Conservation (phyloP, 2,888 invertebrate species). For the Yponomeuta plumbellus region DNA sequence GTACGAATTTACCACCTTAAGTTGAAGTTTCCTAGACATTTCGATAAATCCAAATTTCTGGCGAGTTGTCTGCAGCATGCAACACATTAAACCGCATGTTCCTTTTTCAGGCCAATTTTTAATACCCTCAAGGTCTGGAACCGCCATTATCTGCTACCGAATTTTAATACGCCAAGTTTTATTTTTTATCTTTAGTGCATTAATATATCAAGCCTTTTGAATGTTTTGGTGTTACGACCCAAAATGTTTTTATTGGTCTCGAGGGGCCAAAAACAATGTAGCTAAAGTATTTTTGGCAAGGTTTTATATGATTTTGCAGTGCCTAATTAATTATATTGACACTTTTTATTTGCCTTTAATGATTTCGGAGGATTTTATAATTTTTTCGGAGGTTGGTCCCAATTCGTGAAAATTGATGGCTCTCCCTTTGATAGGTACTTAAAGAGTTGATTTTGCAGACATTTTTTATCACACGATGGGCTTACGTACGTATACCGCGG, state of each 20-base stretch:
- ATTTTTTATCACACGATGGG: no score
- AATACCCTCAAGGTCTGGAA: not conserved
- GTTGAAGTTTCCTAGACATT: not conserved
- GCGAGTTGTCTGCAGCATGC: not conserved
- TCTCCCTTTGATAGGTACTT: not conserved
- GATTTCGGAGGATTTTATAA: not conserved
- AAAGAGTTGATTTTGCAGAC: not conserved
- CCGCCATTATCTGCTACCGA: not conserved
- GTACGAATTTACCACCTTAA: no score
- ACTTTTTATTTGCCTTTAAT: not conserved
- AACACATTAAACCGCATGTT: not conserved
- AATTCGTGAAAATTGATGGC: not conserved
- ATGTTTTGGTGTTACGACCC: not conserved
- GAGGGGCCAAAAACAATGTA: not conserved
- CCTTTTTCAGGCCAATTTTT: not conserved
- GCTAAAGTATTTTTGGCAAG: not conserved
- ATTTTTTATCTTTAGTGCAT: not conserved
- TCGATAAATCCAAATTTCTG: not conserved
- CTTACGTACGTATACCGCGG: no score
- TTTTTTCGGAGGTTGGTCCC: not conserved
- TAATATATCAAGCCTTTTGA: not conserved
- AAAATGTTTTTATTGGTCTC: not conserved
- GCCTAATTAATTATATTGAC: not conserved
- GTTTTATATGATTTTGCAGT: not conserved
- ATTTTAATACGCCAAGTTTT: not conserved